These are phyloP conservation scores for Tenthredo livida DNA, from an alignment of 2,888 invertebrate species.

Conservation along the genomic window DNA sequence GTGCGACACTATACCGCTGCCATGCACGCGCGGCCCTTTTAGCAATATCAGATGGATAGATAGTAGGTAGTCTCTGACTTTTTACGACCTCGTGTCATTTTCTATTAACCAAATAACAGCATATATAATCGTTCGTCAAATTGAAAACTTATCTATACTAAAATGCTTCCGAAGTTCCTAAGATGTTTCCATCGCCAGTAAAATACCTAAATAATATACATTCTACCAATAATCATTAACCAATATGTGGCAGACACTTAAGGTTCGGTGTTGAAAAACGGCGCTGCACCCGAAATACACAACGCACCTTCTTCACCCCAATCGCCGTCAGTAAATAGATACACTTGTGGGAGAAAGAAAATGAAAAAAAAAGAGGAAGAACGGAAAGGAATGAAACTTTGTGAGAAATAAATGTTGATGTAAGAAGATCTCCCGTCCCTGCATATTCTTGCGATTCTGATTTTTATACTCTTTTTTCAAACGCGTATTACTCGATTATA, in stretches of 20 bases:
- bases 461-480: not conserved
- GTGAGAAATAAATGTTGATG: not conserved
- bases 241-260: too few species aligned
- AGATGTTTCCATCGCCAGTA: too few species aligned
- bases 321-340: not conserved
- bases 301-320: not conserved
- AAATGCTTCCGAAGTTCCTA: too few species aligned
- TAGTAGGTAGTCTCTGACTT: not conserved
- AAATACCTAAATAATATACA: not conserved
- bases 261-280: not conserved
- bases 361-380: not conserved
- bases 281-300: not conserved
- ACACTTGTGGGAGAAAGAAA: not conserved
- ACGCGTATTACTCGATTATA: not conserved
- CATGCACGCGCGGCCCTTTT: not conserved
- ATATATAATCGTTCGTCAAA: not conserved
- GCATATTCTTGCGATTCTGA: not conserved
- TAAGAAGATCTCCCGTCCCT: not conserved
- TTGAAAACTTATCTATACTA: not conserved
- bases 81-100: not conserved
- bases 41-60: not conserved
- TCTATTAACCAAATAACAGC: not conserved
- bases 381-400: not conserved
- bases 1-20: not conserved
- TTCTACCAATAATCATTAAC: not conserved